Evolutionary conservation across 1,140 invertebrate genomes (phyloP).

Genomic region (Sminthurinus signatus): DNA sequence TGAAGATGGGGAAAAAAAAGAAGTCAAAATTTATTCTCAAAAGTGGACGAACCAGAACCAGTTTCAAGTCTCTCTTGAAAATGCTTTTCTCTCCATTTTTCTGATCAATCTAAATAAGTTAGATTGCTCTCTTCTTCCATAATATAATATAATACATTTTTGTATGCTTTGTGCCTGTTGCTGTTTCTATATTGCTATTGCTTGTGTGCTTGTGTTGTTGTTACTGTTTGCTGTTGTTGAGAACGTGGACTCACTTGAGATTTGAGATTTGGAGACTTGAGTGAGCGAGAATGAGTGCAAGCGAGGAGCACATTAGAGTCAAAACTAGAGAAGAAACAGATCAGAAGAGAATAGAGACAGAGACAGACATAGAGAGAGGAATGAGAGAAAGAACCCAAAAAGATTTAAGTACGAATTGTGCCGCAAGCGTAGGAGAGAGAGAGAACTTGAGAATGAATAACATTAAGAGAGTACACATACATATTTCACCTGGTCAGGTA

Average conservation of each 20-base stretch:
- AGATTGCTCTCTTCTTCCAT: background rate
- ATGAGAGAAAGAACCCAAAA: no score
- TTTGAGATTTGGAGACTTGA: no score
- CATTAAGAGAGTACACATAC: background rate
- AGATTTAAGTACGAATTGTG: no score
- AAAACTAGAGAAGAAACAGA: no score
- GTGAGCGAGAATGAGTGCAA: background rate
- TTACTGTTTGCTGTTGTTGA: no score
- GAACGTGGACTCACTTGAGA: no score
- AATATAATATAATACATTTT: background rate
- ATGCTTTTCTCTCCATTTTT: conserved; percentile 37
- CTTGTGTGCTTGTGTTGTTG: no score
- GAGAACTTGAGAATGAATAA: no score
- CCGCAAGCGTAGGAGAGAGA: no score
- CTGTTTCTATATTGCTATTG: background rate
- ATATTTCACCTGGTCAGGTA: conserved; percentile 13
- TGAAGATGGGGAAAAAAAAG: conserved; percentile 24
- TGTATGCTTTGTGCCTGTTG: background rate
- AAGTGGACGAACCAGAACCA: conserved; percentile 40
- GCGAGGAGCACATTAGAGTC: no score
- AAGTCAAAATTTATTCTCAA: conserved; percentile 41
- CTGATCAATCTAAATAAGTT: conserved; percentile 37
- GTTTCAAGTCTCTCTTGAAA: conserved; percentile 23
- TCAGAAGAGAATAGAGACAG: no score
- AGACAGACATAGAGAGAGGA: no score